A percentile compares a stretch with the other conserved stretches of the same genome.
These are phyloP conservation scores for Plusia festucae DNA, from an alignment of 2,888 invertebrate species.

Conservation along the genomic window DNA sequence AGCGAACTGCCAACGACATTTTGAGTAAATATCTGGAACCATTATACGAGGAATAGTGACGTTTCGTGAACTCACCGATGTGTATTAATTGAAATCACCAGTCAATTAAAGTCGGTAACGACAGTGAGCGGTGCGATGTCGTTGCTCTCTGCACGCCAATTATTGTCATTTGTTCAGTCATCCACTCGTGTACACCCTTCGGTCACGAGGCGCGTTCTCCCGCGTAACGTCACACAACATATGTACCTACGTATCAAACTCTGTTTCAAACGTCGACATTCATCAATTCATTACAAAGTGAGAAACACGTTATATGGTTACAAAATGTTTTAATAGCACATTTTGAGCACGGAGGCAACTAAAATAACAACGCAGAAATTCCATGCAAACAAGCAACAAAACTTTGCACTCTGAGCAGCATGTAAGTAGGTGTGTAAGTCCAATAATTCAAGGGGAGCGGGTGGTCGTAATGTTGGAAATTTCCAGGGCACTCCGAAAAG, in stretches of 20 bases:
- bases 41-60: slow-evolving; percentile 77
- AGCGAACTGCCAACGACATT: slow-evolving; percentile 86
- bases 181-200: slow-evolving; percentile 68
- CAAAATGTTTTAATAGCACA: slow-evolving; percentile 46
- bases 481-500: slow-evolving; percentile 77
- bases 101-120: slow-evolving; percentile 82
- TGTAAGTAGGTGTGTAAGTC: slow-evolving; percentile 84
- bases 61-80: slow-evolving; percentile 79
- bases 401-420: slow-evolving; percentile 82
- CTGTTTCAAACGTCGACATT: slow-evolving; percentile 29
- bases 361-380: slow-evolving; percentile 71
- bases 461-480: slow-evolving; percentile 85
- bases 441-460: slow-evolving; percentile 84
- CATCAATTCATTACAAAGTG: slow-evolving; percentile 35
- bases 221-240: slow-evolving; percentile 43
- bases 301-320: slow-evolving; percentile 38
- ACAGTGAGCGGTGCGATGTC: slow-evolving; percentile 69
- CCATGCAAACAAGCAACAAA: slow-evolving; percentile 82
- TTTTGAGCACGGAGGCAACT: slow-evolving; percentile 57
- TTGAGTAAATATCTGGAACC: slow-evolving; percentile 84
- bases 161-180: slow-evolving; percentile 81
- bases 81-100: slow-evolving; percentile 84
- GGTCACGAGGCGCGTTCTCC: slow-evolving; percentile 56
- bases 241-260: slow-evolving; percentile 39
- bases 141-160: slow-evolving; percentile 77